Evolutionary conservation across 2,888 invertebrate species (phyloP).

Genomic region (Elysia crispata): DNA sequence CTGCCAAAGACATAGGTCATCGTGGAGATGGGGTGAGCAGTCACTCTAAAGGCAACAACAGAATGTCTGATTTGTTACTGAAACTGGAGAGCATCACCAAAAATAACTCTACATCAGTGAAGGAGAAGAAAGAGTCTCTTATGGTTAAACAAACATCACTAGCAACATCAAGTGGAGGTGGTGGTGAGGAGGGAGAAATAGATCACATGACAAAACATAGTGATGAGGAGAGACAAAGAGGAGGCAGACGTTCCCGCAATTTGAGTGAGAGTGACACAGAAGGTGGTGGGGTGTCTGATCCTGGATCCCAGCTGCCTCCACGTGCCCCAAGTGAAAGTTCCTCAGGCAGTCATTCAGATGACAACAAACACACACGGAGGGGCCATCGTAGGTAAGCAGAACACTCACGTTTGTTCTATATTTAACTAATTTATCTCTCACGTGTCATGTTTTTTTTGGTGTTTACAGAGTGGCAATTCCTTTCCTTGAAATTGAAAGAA

Average conservation of each 20-base stretch:
- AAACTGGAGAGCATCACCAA: slow-evolving; percentile 66
- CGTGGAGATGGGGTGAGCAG: neutral
- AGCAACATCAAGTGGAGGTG: neutral
- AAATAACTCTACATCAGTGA: slow-evolving; percentile 56
- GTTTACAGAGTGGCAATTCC: no score
- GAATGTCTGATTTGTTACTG: slow-evolving; percentile 64
- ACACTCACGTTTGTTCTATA: no score
- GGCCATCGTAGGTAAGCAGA: slow-evolving; percentile 58
- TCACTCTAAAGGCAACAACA: slow-evolving; percentile 41
- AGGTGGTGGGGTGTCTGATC: slow-evolving; percentile 48
- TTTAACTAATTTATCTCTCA: no score
- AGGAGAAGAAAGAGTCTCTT: slow-evolving; percentile 54
- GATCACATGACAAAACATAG: slow-evolving; percentile 37
- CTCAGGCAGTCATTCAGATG: slow-evolving; percentile 68
- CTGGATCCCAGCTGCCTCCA: slow-evolving; percentile 54
- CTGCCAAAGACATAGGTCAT: slow-evolving; percentile 53
- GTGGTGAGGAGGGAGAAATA: slow-evolving; percentile 36
- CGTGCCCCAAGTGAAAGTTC: slow-evolving; percentile 62
- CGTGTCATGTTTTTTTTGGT: no score
- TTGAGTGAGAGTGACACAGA: slow-evolving; percentile 48
- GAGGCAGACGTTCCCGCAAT: slow-evolving; percentile 42
- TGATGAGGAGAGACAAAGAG: slow-evolving; percentile 48
- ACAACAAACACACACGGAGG: slow-evolving; percentile 53
- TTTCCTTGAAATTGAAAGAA: no score
- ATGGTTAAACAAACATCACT: slow-evolving; percentile 53